Evolutionary conservation across 2,888 invertebrate species (phyloP).

Genomic region (Ormyrus nitidulus): DNA sequence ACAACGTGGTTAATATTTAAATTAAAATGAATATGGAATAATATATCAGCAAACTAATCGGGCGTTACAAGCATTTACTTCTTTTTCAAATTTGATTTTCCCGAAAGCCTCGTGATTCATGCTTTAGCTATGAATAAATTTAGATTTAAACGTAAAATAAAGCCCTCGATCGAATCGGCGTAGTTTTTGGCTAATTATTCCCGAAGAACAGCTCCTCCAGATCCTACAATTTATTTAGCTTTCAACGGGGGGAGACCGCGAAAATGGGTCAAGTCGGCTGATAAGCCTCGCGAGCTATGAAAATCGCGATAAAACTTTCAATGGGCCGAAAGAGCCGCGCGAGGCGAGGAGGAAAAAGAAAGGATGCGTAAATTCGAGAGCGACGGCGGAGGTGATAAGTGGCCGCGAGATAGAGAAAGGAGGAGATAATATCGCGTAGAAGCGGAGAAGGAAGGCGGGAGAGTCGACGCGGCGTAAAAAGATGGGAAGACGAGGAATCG

Average conservation of each 20-base stretch:
- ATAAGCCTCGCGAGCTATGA: constrained; percentile 7
- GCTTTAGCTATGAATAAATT: too few relatives aligned
- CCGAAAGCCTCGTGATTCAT: too few relatives aligned
- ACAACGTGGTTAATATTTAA: neutral
- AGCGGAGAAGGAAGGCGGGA: neutral
- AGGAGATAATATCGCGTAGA: neutral
- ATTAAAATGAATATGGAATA: too few relatives aligned
- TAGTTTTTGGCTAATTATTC: too few relatives aligned
- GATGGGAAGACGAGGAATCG: neutral
- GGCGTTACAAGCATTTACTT: too few relatives aligned
- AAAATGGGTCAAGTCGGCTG: neutral
- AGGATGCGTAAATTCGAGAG: constrained; percentile 36
- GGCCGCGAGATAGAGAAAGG: constrained; percentile 15
- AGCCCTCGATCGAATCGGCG: too few relatives aligned
- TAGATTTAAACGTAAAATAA: too few relatives aligned
- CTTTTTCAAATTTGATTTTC: too few relatives aligned
- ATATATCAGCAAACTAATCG: too few relatives aligned
- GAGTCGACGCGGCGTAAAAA: neutral
- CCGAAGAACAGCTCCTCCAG: too few relatives aligned
- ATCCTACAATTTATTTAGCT: neutral
- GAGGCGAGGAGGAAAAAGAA: constrained; percentile 2
- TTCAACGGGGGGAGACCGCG: neutral
- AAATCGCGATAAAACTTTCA: constrained; percentile 28
- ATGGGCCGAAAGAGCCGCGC: constrained; percentile 11
- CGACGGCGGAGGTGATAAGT: constrained; percentile 15